These are phyloP conservation scores for Mastacembelus armatus DNA, from an alignment of 2,797 vertebrate species.

Conservation along the genomic window DNA sequence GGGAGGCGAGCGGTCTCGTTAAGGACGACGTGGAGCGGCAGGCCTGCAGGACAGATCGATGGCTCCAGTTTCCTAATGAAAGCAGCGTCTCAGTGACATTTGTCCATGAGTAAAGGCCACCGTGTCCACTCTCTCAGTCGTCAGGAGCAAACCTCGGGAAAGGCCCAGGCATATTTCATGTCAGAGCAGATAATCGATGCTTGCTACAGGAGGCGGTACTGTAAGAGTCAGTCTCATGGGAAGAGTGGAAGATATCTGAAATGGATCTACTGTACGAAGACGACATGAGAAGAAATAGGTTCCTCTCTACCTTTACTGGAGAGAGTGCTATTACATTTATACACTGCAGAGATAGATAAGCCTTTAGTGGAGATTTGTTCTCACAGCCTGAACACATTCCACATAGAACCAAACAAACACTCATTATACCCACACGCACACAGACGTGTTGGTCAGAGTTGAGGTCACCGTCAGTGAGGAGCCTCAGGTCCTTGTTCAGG, in stretches of 20 bases:
- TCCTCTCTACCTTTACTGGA: not conserved
- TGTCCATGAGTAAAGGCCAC: constrained; percentile 56
- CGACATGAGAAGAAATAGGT: not conserved
- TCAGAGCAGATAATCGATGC: constrained; percentile 59
- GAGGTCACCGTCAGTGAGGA: too few species aligned
- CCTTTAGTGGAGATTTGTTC: too few species aligned
- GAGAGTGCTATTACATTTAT: not conserved
- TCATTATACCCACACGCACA: too few species aligned
- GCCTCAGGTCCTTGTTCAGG: too few species aligned
- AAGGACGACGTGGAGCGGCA: constrained; percentile 10
- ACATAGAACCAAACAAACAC: too few species aligned
- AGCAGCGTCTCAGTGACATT: constrained; percentile 31
- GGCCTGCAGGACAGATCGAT: constrained; percentile 31
- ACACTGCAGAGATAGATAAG: too few species aligned
- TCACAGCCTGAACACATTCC: too few species aligned
- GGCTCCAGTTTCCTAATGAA: constrained; percentile 36
- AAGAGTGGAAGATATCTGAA: constrained; percentile 33
- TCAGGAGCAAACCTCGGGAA: constrained; percentile 23
- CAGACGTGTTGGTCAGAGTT: too few species aligned
- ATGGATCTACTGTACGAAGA: constrained; percentile 42
- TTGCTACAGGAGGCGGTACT: constrained; percentile 32
- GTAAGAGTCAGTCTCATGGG: constrained; percentile 24
- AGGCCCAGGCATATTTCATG: constrained; percentile 51
- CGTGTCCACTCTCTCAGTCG: constrained; percentile 33
- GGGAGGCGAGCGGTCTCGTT: not conserved